Evolutionary conservation across 2,888 invertebrate genomes (phyloP).

Genomic region (Polyommatus iphigenia): DNA sequence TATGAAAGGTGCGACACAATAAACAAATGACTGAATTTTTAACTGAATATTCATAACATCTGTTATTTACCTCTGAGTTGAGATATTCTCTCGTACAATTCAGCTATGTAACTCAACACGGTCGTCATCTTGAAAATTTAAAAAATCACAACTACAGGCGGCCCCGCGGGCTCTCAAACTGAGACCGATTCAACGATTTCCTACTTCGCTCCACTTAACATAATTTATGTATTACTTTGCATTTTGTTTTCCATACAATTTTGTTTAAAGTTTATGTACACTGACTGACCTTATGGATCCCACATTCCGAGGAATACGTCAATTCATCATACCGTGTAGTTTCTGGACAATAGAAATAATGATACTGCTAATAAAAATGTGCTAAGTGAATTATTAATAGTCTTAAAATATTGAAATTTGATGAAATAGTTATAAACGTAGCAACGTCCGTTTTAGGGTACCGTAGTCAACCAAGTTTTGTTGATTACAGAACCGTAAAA

Average conservation of each 20-base stretch:
- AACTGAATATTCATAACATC: neutral
- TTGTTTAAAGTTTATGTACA: slow-evolving; percentile 13
- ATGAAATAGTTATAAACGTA: too few relatives aligned
- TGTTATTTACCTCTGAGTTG: neutral
- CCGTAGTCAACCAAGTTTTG: too few relatives aligned
- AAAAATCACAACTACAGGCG: neutral
- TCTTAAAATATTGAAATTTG: neutral
- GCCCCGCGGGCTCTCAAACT: neutral
- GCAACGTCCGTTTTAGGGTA: too few relatives aligned
- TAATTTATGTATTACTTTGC: slow-evolving; percentile 21
- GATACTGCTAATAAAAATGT: neutral
- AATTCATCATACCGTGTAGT: neutral
- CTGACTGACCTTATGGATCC: neutral
- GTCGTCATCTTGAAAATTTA: neutral
- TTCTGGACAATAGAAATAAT: neutral
- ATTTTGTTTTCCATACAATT: slow-evolving; percentile 3
- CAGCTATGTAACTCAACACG: neutral
- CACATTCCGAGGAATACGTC: slow-evolving; percentile 6
- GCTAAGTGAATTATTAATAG: neutral
- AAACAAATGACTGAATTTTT: neutral
- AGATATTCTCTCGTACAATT: neutral
- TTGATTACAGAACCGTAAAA: too few relatives aligned
- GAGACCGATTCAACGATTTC: neutral
- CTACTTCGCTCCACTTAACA: neutral
- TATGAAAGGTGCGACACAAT: neutral